Evolutionary conservation across 2,888 invertebrate species (phyloP), one percentile per base, ranked within the genome.

Genomic region (Eupithecia abbreviata): DNA sequence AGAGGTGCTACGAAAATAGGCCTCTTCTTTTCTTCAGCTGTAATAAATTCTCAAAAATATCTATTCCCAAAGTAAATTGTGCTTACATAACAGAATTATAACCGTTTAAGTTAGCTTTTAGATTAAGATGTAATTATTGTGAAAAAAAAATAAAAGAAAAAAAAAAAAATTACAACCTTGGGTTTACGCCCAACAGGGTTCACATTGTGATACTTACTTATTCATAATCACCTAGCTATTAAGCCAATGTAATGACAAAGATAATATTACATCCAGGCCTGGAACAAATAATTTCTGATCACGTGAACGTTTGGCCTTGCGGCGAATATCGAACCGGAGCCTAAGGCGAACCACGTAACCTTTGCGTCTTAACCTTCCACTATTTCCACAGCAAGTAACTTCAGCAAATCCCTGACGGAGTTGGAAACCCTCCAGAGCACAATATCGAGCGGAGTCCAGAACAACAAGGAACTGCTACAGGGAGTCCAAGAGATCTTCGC

Each of bases 401-500:
- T 98, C 87, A 97, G 97, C 72, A 98, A 97, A 91, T 97, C 98
- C 0, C 93, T 99, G 71, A 96, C 97, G 0, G 98, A 98, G 89
- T 93, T 98, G 62, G 98, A 98, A 89, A 96, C 96, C 2, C 94
- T 97, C 42, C 98, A 98, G 88, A 95, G 96, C 43, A 96, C 97
- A 79, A 97, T 98, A 81, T 94, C 96, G 0, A 94, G 96, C 7
- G 96, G 96, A 13, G 96, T 98, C 10, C 96, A 97, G n/a, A 97
- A 97, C 88, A 98, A 98, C 90, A 97, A 97, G 87, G 96, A 96
- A 45, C 87, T 98, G 5, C 90, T 98, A 15, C 96, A 97, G 87
- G 97, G 97, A 0, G 97, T 98, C 0, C 97, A 98, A 84, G 97
- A 97, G 84, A 97, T 97, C 76, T 97, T 98, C 87, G 97, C 97